Percentiles rank a stretch among this genome's conserved stretches.
These are phyloP conservation scores for Stegodyphus dumicola DNA, from an alignment of 1,140 invertebrate species.

Conservation along the genomic window DNA sequence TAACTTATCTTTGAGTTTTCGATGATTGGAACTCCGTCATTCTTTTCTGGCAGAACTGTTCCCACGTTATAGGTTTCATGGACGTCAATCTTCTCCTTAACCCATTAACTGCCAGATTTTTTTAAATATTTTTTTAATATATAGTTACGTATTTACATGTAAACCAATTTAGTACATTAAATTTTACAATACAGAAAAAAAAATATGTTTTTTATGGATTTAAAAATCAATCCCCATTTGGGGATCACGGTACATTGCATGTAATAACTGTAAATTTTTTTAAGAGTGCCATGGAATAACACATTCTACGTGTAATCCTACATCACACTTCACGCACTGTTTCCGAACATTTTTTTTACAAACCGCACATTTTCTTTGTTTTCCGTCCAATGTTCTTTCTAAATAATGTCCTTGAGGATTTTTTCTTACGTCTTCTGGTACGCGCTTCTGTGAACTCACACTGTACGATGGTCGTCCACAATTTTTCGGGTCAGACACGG, in stretches of 20 bases:
- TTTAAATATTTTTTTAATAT: conserved; percentile 22
- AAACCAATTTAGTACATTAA: conserved; percentile 12
- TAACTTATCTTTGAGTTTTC: too few relatives aligned
- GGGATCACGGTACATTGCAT: conserved; percentile 1
- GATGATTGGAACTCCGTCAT: too few relatives aligned
- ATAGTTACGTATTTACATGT: conserved; percentile 19
- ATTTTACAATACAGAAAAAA: conserved; percentile 10
- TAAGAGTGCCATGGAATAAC: conserved; percentile 35
- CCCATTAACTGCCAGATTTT: conserved; percentile 2
- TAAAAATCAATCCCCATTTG: conserved; percentile 2
- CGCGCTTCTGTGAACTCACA: conserved; percentile 36
- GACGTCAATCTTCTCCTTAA: too few relatives aligned
- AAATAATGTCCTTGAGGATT: conserved; percentile 36
- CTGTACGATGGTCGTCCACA: conserved; percentile 38
- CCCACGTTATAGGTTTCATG: too few relatives aligned
- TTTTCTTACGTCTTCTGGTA: conserved; percentile 39
- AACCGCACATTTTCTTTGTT: conserved; percentile 36
- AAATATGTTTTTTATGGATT: conserved; percentile 1
- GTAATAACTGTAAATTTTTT: conserved; percentile 31
- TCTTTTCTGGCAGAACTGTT: too few relatives aligned
- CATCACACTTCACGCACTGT: conserved; percentile 38
- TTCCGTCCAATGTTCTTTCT: conserved; percentile 36
- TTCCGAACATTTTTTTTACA: conserved; percentile 38
- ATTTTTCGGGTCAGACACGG: conserved; percentile 38
- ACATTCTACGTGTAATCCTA: conserved; percentile 38